These are phyloP conservation scores for Brachyptera putata DNA, from an alignment of 2,888 invertebrate species.

Conservation along the genomic window DNA sequence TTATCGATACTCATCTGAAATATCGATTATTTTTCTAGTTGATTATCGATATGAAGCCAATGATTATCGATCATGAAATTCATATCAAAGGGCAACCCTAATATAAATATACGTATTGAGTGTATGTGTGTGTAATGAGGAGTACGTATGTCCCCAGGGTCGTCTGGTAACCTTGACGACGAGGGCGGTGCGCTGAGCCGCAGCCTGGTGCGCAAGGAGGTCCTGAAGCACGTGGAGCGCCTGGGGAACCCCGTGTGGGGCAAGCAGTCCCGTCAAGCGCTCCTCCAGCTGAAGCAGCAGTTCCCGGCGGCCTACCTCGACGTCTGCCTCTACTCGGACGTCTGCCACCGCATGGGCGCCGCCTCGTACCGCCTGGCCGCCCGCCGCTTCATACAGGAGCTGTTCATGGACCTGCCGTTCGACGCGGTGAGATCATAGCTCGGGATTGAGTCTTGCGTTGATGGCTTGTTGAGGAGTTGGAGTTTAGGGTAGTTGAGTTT, in stretches of 20 bases:
- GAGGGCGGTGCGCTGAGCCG: slow-evolving; percentile 32
- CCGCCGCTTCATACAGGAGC: slow-evolving; percentile 85
- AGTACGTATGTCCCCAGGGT: not conserved
- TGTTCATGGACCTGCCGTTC: slow-evolving; percentile 82
- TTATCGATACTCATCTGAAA: too few species aligned
- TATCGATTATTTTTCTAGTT: too few species aligned
- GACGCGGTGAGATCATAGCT: slow-evolving; percentile 47
- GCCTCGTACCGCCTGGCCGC: slow-evolving; percentile 79
- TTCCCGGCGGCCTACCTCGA: slow-evolving; percentile 53
- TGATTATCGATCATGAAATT: too few species aligned
- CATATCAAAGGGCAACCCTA: too few species aligned
- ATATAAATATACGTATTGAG: too few species aligned
- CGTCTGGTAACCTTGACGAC: slow-evolving; percentile 12
- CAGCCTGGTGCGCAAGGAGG: slow-evolving; percentile 51
- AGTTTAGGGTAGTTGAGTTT: too few species aligned
- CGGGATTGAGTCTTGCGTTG: not conserved
- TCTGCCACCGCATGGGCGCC: slow-evolving; percentile 71
- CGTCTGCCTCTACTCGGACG: slow-evolving; percentile 89
- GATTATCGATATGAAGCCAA: too few species aligned
- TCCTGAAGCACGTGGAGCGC: slow-evolving; percentile 67
- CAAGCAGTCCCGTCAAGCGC: slow-evolving; percentile 74
- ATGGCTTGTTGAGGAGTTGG: not conserved
- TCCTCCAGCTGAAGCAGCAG: slow-evolving; percentile 60
- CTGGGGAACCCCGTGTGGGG: slow-evolving; percentile 75
- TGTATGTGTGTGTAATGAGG: too few species aligned